Base-by-base conservation (phyloP, 1,140 invertebrate genomes). In the Mizuhopecten yessoensis region DNA sequence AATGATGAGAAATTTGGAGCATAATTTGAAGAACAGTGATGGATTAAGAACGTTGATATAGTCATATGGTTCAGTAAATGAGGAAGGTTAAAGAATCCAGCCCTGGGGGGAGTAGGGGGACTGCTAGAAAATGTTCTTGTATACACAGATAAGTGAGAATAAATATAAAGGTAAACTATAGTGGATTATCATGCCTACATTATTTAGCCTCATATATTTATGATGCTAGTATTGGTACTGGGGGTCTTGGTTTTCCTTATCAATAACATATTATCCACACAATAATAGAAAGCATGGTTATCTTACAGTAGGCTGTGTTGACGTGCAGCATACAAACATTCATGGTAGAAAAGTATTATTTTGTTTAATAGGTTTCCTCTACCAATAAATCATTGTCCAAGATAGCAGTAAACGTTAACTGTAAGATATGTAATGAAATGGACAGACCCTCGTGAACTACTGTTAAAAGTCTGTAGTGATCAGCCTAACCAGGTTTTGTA, bases 191-290 rank as follows among this genome's bases (percentile, higher is more conserved):
- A 75, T 75, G 29, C 57, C 23, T 75, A 29, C 57, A 75, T 75
- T n/a, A n/a, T 75, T 75, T 75, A 75, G 5, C 0, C n/a, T n/a
- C 57, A 75, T 75, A 75, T 75, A 23, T 75, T 75, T 29, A 75
- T 75, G 57, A 29, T 75, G 57, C 57, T 75, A 75, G 57, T 29
- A 75, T 29, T 75, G 57, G 57, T n/a, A 75, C 23, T 29, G 57
- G 57, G 57, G 57, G 57, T n/a, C 23, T 29, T 29, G 57, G 57
- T n/a, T 75, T 75, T 75, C 57, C 29, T 75, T 75, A 75, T 75
- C 57, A 75, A n/a, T 75, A 75, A 75, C 57, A 75, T 75, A 75
- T 75, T 75, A 75, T 75, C 57, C n/a, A 75, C 57, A 29, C 5
- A 75, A 29, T 17, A 29, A 75, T 29, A 75, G 23, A n/a, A 75